Evolutionary conservation across 2,888 invertebrate genomes (phyloP), one percentile per base, ranked within the genome.

Genomic region (Platypus cylindrus): DNA sequence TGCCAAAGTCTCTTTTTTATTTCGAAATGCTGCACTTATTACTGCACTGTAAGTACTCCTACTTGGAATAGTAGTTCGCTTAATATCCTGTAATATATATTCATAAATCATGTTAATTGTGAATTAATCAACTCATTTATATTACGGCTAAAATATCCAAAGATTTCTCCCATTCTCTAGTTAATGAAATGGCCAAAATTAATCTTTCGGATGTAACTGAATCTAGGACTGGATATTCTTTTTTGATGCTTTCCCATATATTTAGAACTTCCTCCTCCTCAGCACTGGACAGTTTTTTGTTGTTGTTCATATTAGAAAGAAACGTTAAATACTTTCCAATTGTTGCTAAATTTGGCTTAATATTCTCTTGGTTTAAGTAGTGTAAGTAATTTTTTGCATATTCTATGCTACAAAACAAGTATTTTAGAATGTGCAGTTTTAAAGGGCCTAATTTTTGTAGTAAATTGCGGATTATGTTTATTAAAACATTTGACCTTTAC

Each of bases 141-240:
- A 13, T 13, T 27, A 32, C 32, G 18, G 75, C 66, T 15, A 80
- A 53, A 9, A 81, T 59, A 44, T 70, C 64, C 0, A 73, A 33
- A 24, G 71, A 67, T 37, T 74, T 68, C 45, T 66, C 65, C 79
- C 81, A 84, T 44, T 72, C 62, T 35, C 66, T 55, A 5, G 79
- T 78, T 13, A 68, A 50, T 44, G 76, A 74, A 3, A 87, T 53
- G 0, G 71, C 80, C 39, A 61, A 59, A 36, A 83, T 64, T 4
- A 78, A 56, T 50, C 61, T 60, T 49, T 77, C 75, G 47, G 71
- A 68, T 12, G 77, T 75, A 2, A 50, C 52, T 11, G 59, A 58
- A 58, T 82, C 80, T 31, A 82, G 53, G 1, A 72, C 51, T 32
- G 70, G 65, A 53, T 75, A 68, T 42, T 70, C 66, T 17, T 62